Base-by-base conservation (phyloP, 2,113 vertebrate species). In the Willisornis vidua region DNA sequence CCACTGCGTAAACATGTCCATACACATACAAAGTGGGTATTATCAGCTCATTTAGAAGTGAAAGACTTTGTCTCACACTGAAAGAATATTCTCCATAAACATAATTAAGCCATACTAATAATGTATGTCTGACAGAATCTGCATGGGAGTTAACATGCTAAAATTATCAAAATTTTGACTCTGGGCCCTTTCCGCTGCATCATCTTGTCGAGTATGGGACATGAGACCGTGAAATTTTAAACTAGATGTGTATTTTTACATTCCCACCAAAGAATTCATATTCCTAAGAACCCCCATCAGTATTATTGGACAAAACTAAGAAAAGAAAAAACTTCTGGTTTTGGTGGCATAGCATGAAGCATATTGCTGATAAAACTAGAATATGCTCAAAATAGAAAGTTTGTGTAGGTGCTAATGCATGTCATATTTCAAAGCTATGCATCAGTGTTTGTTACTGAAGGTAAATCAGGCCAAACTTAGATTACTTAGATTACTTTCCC, bases 341-440 rank as follows among this genome's bases (percentile, higher is more conserved):
- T 67, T 68, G 57, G 17, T 63, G 57, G 63, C 35, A n/a, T 1
- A 87, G 63, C 23, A 59, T 33, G 35, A 90, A 81, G 20, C 39
- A 70, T 59, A 76, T 14, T 37, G 19, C 78, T 90, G 51, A 67
- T 85, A 87, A 70, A 93, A 94, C 11, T 43, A 63, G 61, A 87
- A 73, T 57, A 51, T 10, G 19, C 17, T 90, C 48, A 51, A 93
- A 91, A 86, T 26, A 76, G 28, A 58, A 75, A 58, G 35, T 72
- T 49, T 84, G 65, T 54, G 39, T 92, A 89, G 76, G 79, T 94
- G 73, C 79, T 92, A 93, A 95, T 39, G 49, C 23, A 70, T 45
- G 72, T 57, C 61, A 26, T 59, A 62, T 89, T 92, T 92, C 92
- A 93, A 81, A 92, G 66, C 52, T 46, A 26, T 43, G 46, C 37